Evolutionary conservation across 2,888 invertebrate species (phyloP).

Genomic region (Coleophora flavipennella): DNA sequence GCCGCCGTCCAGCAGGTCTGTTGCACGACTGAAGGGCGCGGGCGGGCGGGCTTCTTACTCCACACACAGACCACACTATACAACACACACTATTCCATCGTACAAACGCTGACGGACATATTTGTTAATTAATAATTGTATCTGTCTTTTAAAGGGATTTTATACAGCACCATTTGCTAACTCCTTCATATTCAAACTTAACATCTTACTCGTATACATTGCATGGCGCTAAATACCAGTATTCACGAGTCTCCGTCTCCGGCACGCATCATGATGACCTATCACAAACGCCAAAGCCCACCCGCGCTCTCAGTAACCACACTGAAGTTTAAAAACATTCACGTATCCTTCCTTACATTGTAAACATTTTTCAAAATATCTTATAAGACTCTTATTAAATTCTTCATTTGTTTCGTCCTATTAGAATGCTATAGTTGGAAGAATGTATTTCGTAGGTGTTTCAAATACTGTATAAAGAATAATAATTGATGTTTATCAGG

Average conservation of each 20-base stretch:
- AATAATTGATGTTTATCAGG: constrained; percentile 3
- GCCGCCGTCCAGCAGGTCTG: constrained; percentile 90
- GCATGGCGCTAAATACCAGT: background rate
- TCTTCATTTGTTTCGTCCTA: background rate
- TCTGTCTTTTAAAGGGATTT: background rate
- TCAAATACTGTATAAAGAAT: too few species aligned
- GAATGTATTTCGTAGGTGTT: too few species aligned
- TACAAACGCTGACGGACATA: constrained; percentile 4
- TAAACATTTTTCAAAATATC: background rate
- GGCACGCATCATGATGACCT: constrained; percentile 8
- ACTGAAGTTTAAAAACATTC: background rate
- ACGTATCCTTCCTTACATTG: background rate
- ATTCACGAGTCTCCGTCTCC: background rate
- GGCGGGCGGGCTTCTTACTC: constrained; percentile 49
- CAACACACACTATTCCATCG: too few species aligned
- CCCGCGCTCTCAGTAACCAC: constrained; percentile 42
- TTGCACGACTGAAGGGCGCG: constrained; percentile 39
- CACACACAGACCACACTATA: constrained; percentile 19
- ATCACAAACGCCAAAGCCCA: constrained; percentile 45
- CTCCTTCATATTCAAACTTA: constrained; percentile 1
- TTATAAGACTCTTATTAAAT: constrained; percentile 7
- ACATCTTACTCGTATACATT: too few species aligned
- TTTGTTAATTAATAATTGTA: background rate
- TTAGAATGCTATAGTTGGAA: constrained; percentile 1
- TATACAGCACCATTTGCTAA: background rate